Evolutionary conservation across 1,140 invertebrate genomes (phyloP).

Genomic region (Branchinecta lynchi): DNA sequence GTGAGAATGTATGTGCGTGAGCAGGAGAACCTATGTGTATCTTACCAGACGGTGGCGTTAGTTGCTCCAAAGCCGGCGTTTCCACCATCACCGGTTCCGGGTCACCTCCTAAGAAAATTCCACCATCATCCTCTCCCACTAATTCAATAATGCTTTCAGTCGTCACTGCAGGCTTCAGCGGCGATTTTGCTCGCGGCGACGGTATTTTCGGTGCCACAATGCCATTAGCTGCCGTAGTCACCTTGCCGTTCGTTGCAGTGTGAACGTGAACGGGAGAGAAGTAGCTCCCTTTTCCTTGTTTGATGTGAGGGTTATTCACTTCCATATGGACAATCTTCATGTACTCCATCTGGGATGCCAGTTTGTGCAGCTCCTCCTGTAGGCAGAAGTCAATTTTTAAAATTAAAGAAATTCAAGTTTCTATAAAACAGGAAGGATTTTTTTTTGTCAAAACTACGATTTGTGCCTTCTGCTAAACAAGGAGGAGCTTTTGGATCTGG

Average conservation of each 20-base stretch:
- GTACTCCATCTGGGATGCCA: constrained; percentile 76
- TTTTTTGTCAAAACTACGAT: too few relatives aligned
- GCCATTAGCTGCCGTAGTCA: neutral
- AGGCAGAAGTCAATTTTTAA: neutral
- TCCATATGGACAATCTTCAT: constrained; percentile 88
- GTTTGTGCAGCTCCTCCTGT: constrained; percentile 73
- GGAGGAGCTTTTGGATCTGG: constrained; percentile 19
- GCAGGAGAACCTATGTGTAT: too few relatives aligned
- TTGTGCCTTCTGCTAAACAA: constrained; percentile 17
- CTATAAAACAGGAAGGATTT: too few relatives aligned
- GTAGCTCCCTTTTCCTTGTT: constrained; percentile 61
- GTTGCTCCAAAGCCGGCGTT: neutral
- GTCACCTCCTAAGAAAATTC: neutral
- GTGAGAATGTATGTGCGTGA: too few relatives aligned
- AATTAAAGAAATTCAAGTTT: too few relatives aligned
- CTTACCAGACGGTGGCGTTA: too few relatives aligned
- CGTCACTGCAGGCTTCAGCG: neutral
- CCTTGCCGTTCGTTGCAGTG: constrained; percentile 26
- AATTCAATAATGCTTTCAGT: neutral
- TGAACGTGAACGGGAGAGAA: constrained; percentile 41
- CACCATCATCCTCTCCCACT: neutral
- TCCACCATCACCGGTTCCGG: neutral
- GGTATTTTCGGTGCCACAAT: neutral
- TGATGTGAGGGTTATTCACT: constrained; percentile 70
- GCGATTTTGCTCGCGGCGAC: neutral